Evolutionary conservation across 1,140 invertebrate species (phyloP).

Genomic region (Bombus fervidus): DNA sequence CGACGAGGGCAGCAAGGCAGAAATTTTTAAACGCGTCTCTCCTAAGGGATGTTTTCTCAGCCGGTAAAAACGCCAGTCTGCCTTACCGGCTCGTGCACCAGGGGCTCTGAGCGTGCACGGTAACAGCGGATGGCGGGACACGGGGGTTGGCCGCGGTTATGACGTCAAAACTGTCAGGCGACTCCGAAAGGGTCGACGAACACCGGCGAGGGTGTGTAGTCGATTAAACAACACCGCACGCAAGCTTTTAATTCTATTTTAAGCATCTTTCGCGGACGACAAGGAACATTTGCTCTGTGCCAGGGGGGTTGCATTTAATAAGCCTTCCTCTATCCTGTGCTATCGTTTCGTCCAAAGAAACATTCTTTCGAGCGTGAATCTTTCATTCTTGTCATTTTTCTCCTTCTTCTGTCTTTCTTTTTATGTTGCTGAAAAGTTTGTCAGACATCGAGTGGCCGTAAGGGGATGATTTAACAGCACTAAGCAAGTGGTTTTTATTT

Average conservation of each 20-base stretch:
- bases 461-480: slow-evolving; percentile 13
- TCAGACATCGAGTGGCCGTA: background rate
- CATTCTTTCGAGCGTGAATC: no score
- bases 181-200: slow-evolving; percentile 45
- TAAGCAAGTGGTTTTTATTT: slow-evolving; percentile 44
- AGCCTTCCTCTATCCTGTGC: background rate
- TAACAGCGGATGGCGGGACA: background rate
- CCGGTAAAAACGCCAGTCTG: slow-evolving; percentile 41
- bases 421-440: background rate
- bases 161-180: slow-evolving; percentile 47
- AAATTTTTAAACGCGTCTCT: slow-evolving; percentile 26
- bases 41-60: slow-evolving; percentile 13
- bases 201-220: slow-evolving; percentile 38
- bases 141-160: slow-evolving; percentile 2
- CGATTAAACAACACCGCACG: slow-evolving; percentile 45
- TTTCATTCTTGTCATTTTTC: background rate
- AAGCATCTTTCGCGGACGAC: slow-evolving; percentile 29
- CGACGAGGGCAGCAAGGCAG: background rate
- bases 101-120: background rate
- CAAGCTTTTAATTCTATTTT: slow-evolving; percentile 49
- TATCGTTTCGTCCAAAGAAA: background rate
- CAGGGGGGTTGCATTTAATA: background rate
- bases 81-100: slow-evolving; percentile 11
- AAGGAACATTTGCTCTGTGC: slow-evolving; percentile 20
- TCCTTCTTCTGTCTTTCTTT: background rate